These are phyloP conservation scores for Polydrusus tereticollis DNA, from an alignment of 2,888 invertebrate species.

Conservation along the genomic window DNA sequence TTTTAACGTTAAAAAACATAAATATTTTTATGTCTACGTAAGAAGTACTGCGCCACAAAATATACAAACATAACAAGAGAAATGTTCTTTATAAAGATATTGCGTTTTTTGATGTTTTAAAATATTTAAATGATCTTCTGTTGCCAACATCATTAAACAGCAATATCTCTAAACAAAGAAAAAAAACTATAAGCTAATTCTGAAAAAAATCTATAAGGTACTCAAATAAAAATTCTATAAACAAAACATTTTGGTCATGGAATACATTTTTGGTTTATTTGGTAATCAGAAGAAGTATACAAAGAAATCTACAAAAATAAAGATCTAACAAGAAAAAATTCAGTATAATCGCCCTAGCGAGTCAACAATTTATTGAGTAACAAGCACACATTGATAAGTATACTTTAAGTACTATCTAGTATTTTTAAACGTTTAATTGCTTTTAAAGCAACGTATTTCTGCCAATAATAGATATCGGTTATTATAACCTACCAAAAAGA, in stretches of 20 bases:
- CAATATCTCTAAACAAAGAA: not conserved
- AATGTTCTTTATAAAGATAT: not conserved
- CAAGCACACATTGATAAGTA: conserved; percentile 42
- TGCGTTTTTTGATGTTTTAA: too few species aligned
- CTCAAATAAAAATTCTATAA: not conserved
- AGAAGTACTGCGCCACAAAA: conserved; percentile 37
- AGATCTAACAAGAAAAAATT: not conserved
- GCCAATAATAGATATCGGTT: conserved; percentile 61
- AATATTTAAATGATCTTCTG: too few species aligned
- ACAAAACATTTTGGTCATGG: conserved; percentile 17
- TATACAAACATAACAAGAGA: conserved; percentile 19
- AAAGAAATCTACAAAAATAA: not conserved
- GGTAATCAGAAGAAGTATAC: conserved; percentile 20
- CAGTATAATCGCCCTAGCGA: not conserved
- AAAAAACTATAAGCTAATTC: not conserved
- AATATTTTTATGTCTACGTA: conserved; percentile 16
- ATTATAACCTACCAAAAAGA: conserved; percentile 63
- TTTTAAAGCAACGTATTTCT: conserved; percentile 56
- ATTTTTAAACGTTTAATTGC: conserved; percentile 31
- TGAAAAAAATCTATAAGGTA: not conserved
- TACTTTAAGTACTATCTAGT: conserved; percentile 24
- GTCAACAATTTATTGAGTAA: conserved; percentile 33
- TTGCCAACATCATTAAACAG: not conserved
- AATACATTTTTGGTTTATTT: conserved; percentile 22
- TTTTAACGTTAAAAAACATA: conserved; percentile 42